phyloP scores from a whole-genome alignment of 2,888 invertebrate species.

The Spialia ferax region DNA sequence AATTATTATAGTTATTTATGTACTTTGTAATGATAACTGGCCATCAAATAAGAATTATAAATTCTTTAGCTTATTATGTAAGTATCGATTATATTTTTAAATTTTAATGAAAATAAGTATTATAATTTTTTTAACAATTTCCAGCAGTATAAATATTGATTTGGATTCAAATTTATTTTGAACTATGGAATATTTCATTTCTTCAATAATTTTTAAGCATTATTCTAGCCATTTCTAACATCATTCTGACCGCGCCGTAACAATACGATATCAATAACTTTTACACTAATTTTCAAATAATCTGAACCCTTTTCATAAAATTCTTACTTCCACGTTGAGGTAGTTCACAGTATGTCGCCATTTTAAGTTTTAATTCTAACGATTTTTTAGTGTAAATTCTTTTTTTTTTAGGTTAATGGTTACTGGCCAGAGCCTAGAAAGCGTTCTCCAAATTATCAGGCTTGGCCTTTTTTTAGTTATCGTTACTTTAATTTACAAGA shows the following conservation, averaged over 20 bases:
- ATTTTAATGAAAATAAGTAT: no score
- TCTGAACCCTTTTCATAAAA: conserved; percentile 30
- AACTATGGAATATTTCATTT: background rate
- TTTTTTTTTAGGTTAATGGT: background rate
- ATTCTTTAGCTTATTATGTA: background rate
- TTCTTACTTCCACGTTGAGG: conserved; percentile 27
- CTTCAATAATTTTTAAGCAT: conserved; percentile 11
- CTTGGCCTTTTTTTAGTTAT: background rate
- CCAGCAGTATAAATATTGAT: background rate
- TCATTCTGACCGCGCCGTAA: background rate
- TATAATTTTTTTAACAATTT: background rate
- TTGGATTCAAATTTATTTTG: background rate
- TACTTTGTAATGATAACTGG: no score
- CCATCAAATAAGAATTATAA: background rate
- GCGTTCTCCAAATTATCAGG: background rate
- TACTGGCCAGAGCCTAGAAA: background rate
- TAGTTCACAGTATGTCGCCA: conserved; percentile 25
- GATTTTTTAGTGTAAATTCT: conserved; percentile 15
- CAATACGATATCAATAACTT: conserved; percentile 23
- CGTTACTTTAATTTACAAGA: background rate
- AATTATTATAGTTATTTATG: no score
- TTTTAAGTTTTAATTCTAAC: conserved; percentile 20
- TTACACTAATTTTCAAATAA: conserved; percentile 33
- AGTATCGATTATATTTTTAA: no score
- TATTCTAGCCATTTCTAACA: conserved; percentile 28